phyloP scores from a whole-genome alignment of 2,113 vertebrate species.

The Chloroceryle aenea region DNA sequence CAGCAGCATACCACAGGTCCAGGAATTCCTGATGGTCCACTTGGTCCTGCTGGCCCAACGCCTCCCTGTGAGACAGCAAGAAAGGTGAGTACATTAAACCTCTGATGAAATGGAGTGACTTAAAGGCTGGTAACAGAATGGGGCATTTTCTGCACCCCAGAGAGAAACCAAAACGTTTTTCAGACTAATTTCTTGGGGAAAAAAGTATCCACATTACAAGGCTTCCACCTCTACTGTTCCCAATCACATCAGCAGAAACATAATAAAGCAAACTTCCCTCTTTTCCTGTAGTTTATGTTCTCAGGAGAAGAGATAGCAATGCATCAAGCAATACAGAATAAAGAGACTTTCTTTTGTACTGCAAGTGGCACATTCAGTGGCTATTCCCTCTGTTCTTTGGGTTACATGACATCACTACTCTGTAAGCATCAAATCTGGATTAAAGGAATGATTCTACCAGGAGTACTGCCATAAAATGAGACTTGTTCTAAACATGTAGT shows the following conservation, averaged over 20 bases:
- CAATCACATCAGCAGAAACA: not conserved
- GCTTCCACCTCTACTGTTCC: not conserved
- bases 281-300: not conserved
- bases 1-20: slow-evolving; percentile 85
- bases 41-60: slow-evolving; percentile 81
- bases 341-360: not conserved
- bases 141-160: not conserved
- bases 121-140: not conserved
- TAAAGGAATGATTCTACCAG: not conserved
- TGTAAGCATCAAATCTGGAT: not conserved
- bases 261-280: not conserved
- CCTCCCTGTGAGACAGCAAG: slow-evolving; percentile 81
- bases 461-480: not conserved
- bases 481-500: not conserved
- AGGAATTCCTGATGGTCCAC: slow-evolving; percentile 86
- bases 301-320: not conserved
- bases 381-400: not conserved
- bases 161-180: not conserved
- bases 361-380: not conserved
- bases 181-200: not conserved
- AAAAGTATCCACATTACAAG: not conserved
- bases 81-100: not conserved
- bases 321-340: not conserved
- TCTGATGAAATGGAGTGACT: not conserved
- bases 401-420: not conserved